phyloP scores from a whole-genome alignment of 2,797 vertebrate genomes.

The Tapirus indicus region DNA sequence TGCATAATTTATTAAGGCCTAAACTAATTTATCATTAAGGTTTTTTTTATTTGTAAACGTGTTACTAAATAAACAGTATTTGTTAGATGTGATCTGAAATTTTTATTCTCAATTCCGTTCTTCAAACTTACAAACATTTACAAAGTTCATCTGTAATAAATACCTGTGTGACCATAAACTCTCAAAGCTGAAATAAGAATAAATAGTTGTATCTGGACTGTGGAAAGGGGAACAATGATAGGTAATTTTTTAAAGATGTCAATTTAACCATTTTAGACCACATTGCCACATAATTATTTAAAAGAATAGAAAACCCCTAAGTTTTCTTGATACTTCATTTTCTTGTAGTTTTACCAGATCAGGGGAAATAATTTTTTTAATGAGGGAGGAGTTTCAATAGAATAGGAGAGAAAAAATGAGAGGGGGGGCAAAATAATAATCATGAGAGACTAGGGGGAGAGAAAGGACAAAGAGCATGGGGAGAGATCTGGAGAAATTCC shows the following conservation, averaged over 20 bases:
- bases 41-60: conserved; percentile 23
- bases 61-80: conserved; percentile 15
- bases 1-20: neutral
- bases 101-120: conserved; percentile 8
- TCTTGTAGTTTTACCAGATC: neutral
- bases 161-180: neutral
- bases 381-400: neutral
- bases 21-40: neutral
- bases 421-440: neutral
- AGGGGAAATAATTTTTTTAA: neutral
- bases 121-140: neutral
- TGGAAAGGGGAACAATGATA: neutral
- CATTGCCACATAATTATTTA: neutral
- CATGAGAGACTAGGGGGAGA: neutral
- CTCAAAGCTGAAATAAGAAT: conserved; percentile 41
- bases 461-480: neutral
- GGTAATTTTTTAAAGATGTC: neutral
- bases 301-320: neutral
- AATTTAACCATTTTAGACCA: neutral
- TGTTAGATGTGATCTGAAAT: neutral
- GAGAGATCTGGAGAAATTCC: neutral
- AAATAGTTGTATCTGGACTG: neutral
- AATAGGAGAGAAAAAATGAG: neutral
- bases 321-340: conserved; percentile 20
- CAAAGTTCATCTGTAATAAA: conserved; percentile 22